Percentiles rank a stretch among this genome's conserved stretches.
Conservation (phyloP, 2,113 vertebrate genomes). For the Anarrhichthys ocellatus region DNA sequence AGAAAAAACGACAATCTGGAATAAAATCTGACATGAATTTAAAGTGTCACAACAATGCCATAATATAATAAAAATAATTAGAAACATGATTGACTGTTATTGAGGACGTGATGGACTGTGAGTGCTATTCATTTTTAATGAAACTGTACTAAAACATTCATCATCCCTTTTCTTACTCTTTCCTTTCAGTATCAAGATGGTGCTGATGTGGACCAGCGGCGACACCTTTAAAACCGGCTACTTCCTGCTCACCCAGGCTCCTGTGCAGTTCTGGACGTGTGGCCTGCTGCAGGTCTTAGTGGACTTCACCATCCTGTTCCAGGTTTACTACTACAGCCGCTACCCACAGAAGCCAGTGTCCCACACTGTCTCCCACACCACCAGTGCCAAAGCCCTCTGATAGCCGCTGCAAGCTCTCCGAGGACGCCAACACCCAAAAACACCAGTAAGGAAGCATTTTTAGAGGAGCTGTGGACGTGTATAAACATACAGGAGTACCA, state of each 20-base stretch:
- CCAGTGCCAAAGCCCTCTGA: slow-evolving; percentile 95
- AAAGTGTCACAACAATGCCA: no score
- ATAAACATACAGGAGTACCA: slow-evolving; percentile 37
- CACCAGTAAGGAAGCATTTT: slow-evolving; percentile 12
- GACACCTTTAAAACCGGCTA: slow-evolving; percentile 98
- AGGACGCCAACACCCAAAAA: slow-evolving; percentile 7
- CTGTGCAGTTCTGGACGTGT: slow-evolving; percentile 95
- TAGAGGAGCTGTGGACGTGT: slow-evolving; percentile 6
- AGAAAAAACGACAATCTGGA: no score
- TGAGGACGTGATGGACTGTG: not conserved
- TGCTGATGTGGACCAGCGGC: slow-evolving; percentile 97
- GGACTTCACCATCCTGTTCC: slow-evolving; percentile 92
- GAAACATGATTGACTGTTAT: no score
- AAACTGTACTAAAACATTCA: not conserved
- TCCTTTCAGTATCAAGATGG: slow-evolving; percentile 93
- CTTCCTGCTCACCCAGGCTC: slow-evolving; percentile 94
- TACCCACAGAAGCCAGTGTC: slow-evolving; percentile 90
- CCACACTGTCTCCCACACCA: slow-evolving; percentile 86
- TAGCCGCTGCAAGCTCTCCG: not conserved
- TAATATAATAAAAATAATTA: no score
- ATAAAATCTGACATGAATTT: no score
- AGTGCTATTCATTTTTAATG: not conserved
- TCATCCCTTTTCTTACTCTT: not conserved
- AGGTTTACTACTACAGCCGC: slow-evolving; percentile 91
- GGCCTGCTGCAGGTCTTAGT: slow-evolving; percentile 95